phyloP scores from a whole-genome alignment of 1,140 invertebrate genomes.

The Physella acuta region DNA sequence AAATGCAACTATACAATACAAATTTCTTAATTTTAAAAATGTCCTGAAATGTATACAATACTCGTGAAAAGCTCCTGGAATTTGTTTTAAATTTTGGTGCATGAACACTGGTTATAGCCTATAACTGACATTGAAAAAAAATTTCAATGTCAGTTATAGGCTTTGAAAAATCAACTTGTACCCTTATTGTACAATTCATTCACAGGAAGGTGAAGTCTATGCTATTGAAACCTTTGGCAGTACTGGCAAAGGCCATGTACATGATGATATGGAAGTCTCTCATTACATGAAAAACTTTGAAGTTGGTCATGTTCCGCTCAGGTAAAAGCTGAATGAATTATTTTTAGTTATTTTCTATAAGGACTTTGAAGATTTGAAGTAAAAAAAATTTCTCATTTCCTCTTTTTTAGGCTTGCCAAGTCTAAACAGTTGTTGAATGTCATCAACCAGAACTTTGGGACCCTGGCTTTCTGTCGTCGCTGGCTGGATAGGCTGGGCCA shows the following conservation, averaged over 20 bases:
- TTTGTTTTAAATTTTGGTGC: too few relatives aligned
- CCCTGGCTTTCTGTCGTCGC: conserved; percentile 96
- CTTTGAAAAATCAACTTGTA: too few relatives aligned
- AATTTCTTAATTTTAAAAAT: too few relatives aligned
- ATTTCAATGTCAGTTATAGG: too few relatives aligned
- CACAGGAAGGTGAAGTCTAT: conserved; percentile 92
- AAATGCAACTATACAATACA: too few relatives aligned
- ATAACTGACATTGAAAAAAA: too few relatives aligned
- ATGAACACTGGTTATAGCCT: too few relatives aligned
- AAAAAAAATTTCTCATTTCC: neutral
- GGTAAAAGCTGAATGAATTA: conserved; percentile 13
- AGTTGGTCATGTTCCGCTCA: conserved; percentile 69
- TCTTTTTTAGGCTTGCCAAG: conserved; percentile 61
- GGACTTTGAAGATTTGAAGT: neutral
- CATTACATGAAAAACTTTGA: conserved; percentile 99
- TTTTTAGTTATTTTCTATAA: neutral
- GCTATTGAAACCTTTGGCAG: conserved; percentile 99
- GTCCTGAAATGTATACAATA: too few relatives aligned
- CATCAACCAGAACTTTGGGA: conserved; percentile 98
- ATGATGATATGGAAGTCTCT: conserved; percentile 98
- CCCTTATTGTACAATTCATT: too few relatives aligned
- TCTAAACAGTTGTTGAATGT: conserved; percentile 89
- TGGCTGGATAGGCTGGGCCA: conserved; percentile 97
- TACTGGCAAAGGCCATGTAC: conserved; percentile 93
- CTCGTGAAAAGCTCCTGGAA: too few relatives aligned